These are phyloP conservation scores for Sinocyclocheilus grahami DNA, from an alignment of 2,113 vertebrate genomes.

Conservation along the genomic window DNA sequence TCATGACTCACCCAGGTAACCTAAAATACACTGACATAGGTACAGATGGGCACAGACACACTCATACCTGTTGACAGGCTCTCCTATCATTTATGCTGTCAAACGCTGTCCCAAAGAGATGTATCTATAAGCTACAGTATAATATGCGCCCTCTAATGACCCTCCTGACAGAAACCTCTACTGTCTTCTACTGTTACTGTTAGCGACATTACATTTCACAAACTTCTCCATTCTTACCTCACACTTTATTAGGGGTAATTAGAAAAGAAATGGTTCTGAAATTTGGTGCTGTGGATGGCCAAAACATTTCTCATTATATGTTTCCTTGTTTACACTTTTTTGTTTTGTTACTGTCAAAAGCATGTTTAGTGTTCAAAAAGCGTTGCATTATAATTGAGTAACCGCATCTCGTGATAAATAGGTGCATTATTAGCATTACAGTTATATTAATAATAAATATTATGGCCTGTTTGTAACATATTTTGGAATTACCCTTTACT, in stretches of 20 bases:
- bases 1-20: slow-evolving; percentile 84
- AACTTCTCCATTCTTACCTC: neutral
- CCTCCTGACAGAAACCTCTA: neutral
- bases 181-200: neutral
- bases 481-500: neutral
- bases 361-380: too few relatives aligned
- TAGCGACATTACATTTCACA: neutral
- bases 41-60: neutral
- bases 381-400: too few relatives aligned
- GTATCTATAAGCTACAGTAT: neutral
- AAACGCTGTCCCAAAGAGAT: neutral
- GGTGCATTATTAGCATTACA: too few relatives aligned
- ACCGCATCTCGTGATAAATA: too few relatives aligned
- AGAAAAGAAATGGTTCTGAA: neutral
- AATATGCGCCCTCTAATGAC: neutral
- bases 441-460: neutral
- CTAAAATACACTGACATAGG: neutral
- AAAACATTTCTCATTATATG: neutral
- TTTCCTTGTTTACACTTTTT: neutral
- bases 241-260: neutral
- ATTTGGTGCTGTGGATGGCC: neutral
- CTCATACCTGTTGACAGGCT: neutral
- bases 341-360: neutral
- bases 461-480: neutral
- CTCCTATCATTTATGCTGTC: neutral